Conservation (phyloP, 2,888 invertebrate genomes). For the Eupithecia subfuscata region DNA sequence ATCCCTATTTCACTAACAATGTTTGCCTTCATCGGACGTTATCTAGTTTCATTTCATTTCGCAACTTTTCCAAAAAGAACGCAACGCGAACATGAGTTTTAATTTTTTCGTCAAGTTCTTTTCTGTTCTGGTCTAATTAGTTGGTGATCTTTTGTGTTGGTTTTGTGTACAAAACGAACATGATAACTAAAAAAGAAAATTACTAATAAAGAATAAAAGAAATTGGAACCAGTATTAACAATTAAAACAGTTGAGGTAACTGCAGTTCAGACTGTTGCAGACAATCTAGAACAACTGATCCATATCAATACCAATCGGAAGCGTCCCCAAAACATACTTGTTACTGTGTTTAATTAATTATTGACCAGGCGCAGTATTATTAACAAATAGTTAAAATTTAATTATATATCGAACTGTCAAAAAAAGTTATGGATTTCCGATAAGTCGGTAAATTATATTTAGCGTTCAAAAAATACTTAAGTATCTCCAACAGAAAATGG, state of each 20-base stretch:
- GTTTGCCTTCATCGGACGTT: conserved; percentile 32
- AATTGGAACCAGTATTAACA: not conserved
- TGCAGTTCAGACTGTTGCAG: not conserved
- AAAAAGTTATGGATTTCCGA: too few species aligned
- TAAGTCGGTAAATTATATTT: too few species aligned
- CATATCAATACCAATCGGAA: not conserved
- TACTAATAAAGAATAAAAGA: not conserved
- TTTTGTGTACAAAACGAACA: not conserved
- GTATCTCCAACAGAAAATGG: too few species aligned
- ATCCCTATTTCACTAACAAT: conserved; percentile 32
- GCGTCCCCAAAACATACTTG: too few species aligned
- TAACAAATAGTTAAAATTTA: too few species aligned
- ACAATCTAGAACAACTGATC: not conserved
- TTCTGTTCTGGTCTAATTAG: conserved; percentile 7
- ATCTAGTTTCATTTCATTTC: conserved; percentile 38
- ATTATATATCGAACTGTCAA: too few species aligned
- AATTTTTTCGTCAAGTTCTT: conserved; percentile 3
- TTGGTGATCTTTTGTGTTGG: not conserved
- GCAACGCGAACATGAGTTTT: conserved; percentile 11
- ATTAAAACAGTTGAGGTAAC: not conserved
- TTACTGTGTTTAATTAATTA: too few species aligned
- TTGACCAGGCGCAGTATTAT: too few species aligned
- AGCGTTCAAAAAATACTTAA: too few species aligned
- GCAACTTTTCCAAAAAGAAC: conserved; percentile 15
- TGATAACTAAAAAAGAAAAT: not conserved